Evolutionary conservation across 2,888 invertebrate species (phyloP), one percentile per base, ranked within the genome.

Genomic region (Tillus elongatus): DNA sequence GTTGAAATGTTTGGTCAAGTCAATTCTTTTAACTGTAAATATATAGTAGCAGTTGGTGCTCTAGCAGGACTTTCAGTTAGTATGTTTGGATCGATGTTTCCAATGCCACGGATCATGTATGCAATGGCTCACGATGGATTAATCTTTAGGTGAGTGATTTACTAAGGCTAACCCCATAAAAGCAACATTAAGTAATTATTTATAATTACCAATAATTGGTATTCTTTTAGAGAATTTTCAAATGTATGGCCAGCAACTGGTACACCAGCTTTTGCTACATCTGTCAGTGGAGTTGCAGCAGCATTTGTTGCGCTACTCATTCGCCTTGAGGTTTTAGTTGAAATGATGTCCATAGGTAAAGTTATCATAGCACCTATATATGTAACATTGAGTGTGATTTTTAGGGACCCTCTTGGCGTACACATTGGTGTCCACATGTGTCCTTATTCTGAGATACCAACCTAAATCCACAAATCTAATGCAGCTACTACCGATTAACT

Each of bases 1-100:
- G 85, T 92, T 30, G 87, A 90, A 57, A 90, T 91, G 88, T 93
- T 92, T 63, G 81, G 81, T 0, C 80, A 89, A 56, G 87, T 88
- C 15, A 79, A 82, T 15, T 90, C 90, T 0, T 79, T 81, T 36
- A 82, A 78, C 46, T 88, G 89, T 72, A 86, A 91, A 59, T 89
- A 83, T 57, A 77, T 93, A 43, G 89, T 93, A 15, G 91, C 89
- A 0, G 68, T 90, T n/a, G 93, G 93, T 0, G 92, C 93, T 0
- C 71, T 93, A n/a, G 87, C 91, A 8, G 93, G 90, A 6, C 74
- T 93, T 13, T 84, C 87, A 2, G 91, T 92, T 15, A 88, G 89
- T 50, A 89, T 93, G 84, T 88, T 95, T 56, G 93, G 93, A n/a
- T 90, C 89, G 35, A 88, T 93, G 89, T 91, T 91, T 62, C 95